Evolutionary conservation across 2,888 invertebrate genomes (phyloP), one percentile per base, ranked within the genome.

Genomic region (Tryphoninae sp.): DNA sequence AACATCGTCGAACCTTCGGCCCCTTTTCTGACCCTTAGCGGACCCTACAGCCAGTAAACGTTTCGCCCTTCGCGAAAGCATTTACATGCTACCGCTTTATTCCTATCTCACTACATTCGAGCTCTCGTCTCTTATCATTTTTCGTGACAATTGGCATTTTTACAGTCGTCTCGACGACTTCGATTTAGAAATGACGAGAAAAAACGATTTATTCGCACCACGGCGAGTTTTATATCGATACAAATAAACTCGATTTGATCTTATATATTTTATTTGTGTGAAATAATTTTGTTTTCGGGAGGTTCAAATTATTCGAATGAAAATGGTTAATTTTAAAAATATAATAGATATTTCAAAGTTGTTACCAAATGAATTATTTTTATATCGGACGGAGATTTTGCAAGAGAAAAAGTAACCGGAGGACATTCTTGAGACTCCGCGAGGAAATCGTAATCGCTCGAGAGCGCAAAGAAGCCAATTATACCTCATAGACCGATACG

Each of bases 1-100:
- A 80, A 83, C 83, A 83, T 78, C 82, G 73, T 80, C 81, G 80
- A 82, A 81, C 76, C 80, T 83, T 84, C 80, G 67, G 72, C 80
- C 71, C 80, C 82, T 84, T 84, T 78, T 79, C 83, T 81, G 45
- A 78, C 83, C 81, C 79, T 83, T 80, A 78, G 72, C 53, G 73
- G 75, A 80, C 68, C 74, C 26, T 51, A 22, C 45, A 22, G 8
- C 55, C 22, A 16, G 42, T 33, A 22, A 22, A 45, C 71, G 6
- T 16, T 73, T 55, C 49, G 7, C 76, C 77, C 53, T 81, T 2
- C 40, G 58, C 58, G 26, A 78, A 23, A 79, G 23, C 80, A 67
- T 73, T 81, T 69, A 73, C 59, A 68, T 81, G 72, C 80, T 68
- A 26, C 53, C 62, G 68, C 77, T 64, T 68, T 45, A 45, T 53